Evolutionary conservation across 2,888 invertebrate species (phyloP), one percentile per base, ranked within the genome.

Genomic region (Plutella xylostella): DNA sequence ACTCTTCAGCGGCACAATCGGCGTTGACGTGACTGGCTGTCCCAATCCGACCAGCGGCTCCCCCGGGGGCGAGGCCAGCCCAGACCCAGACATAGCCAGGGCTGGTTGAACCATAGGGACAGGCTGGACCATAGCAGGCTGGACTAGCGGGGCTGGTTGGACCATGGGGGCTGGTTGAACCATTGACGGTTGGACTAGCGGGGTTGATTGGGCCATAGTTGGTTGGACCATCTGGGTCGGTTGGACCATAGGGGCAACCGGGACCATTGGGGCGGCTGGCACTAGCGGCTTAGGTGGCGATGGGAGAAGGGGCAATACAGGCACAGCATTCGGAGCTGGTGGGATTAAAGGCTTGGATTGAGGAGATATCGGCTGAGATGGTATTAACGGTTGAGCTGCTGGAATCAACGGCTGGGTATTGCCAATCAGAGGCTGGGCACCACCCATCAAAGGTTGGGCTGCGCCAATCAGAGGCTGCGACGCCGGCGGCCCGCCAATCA

Each of bases 1-100:
- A 33, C 56, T 68, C 39, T 69, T 77, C 11, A 74, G 51, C 0
- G 73, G 43, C 0, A 72, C 69, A 0, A 84, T 69, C 0, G 83
- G 82, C 0, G 82, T 84, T 0, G 82, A 82, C 0, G 83, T 82
- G 0, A 84, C 60, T 0, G 82, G 79, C 45, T 79, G 84, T 9
- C 14, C 42, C 11, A 30, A 19, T 1, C 39, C 39, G 2, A n/a
- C 35, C 18, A 12, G 17, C 38, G 9, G 51, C 45, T 19, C 43
- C 47, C 34, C 15, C 9, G 42, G 33, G 14, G 42, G 34, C 15
- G 58, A 65, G 1, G 71, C 51, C 46, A 75, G 31, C 0, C 67
- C 4, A 67, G n/a, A 0, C 69, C 60, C 0, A 63, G 60, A 0
- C 69, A n/a, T 70, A 1, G 57, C 48, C 1, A 67, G 58, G 1